phyloP scores from a whole-genome alignment of 2,797 vertebrate species.

The Trichosurus vulpecula region DNA sequence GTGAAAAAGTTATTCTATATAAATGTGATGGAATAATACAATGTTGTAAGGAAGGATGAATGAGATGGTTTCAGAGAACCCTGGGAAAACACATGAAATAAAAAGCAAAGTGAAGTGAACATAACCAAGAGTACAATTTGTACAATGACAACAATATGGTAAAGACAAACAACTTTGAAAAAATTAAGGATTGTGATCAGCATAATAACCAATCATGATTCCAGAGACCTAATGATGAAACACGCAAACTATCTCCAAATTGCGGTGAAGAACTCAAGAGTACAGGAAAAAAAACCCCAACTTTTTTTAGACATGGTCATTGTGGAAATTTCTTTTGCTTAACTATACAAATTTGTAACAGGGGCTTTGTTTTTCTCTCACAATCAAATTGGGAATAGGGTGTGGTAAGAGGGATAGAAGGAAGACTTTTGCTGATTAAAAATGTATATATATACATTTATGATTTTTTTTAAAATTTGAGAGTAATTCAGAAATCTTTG shows the following conservation, averaged over 20 bases:
- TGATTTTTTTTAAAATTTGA: no score
- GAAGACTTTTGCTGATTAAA: no score
- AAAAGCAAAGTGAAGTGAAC: not conserved
- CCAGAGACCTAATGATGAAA: not conserved
- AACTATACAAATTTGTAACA: not conserved
- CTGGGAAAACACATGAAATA: not conserved
- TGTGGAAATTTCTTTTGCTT: not conserved
- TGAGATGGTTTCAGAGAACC: not conserved
- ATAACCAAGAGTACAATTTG: not conserved
- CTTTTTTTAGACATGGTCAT: not conserved
- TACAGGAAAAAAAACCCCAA: not conserved
- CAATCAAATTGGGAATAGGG: not conserved
- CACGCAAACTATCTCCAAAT: not conserved
- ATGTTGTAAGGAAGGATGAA: not conserved
- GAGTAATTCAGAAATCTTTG: no score
- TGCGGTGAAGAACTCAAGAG: not conserved
- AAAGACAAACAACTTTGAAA: not conserved
- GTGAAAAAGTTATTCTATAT: not conserved
- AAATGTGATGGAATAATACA: not conserved
- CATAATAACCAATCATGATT: not conserved
- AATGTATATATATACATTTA: not conserved
- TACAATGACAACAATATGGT: not conserved
- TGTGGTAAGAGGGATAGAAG: not conserved
- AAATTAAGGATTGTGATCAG: not conserved
- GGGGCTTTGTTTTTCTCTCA: not conserved